Base-by-base conservation (phyloP, 1,140 invertebrate species). In the Drosophila varians region DNA sequence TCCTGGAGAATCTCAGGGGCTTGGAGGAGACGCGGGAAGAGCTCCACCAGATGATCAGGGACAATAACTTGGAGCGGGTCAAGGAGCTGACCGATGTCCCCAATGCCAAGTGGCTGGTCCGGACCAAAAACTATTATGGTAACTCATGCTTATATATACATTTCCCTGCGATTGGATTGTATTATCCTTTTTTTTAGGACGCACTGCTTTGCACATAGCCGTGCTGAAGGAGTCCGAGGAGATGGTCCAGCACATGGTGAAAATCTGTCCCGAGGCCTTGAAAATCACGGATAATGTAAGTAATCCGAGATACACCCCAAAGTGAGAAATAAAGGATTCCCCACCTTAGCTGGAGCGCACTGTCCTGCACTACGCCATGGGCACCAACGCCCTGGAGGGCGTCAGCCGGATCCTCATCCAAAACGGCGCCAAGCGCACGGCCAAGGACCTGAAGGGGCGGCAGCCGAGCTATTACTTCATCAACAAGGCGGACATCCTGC, bases 391-490 rank as follows among this genome's bases (percentile, higher is more conserved):
- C 53, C 95, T 97, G 34, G 96, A 97, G 91, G 93, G 93, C 2
- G 92, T 97, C 11, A 97, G 95, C 75, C 93, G 93, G 51, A 94
- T 97, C 48, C 92, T 97, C 1, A 96, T 97, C 18, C 94, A 95
- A 87, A 94, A 95, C 1, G 97, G 97, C 11, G 96, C 96, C 18
- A 96, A 96, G 87, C 92, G 96, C 49, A 94, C 95, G 0, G 92
- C 95, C 2, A 97, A 97, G 91, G 97, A 98, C 92, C 92, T 98
- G 89, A 96, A 96, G 93, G 96, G 96, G 53, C 93, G 96, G 46
- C 96, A 97, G 84, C 96, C 96, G 1, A 96, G 95, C n/a, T 97
- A 97, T 91, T 98, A 97, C 90, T 98, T 96, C 82, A 96, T 97
- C 93, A 97, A 97, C 82, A 96, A 97, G 91, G 95, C 95, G 7